Evolutionary conservation across 2,797 vertebrate genomes (phyloP), one percentile per base, ranked within the genome.

Genomic region (Arnoldichthys spilopterus): DNA sequence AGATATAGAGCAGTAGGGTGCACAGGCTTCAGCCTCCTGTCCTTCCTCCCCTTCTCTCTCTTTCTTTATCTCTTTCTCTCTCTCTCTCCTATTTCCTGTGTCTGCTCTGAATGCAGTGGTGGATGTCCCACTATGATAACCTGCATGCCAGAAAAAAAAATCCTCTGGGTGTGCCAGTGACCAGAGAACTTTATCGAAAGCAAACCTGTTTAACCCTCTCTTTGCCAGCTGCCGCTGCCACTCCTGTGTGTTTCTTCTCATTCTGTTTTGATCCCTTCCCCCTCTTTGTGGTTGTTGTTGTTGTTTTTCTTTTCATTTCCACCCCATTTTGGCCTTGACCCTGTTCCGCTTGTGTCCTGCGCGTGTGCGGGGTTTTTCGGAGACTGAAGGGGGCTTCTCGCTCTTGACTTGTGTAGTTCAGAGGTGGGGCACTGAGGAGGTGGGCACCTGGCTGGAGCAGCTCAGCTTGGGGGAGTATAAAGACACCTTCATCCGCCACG

Each of bases 351-450:
- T 76, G 49, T 94, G 91, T 94, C 90, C 92, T 95, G 93, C 91
- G 86, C 91, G 90, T 92, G 91, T 91, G 93, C 92, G 91, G 93
- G 94, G 94, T 92, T 93, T 91, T 83, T 90, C 30, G 94, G 92
- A 93, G 94, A 95, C 95, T 95, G 95, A 94, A 87, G 86, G 94
- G 95, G 94, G 94, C 93, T 95, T 96, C 81, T 95, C 94, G 92
- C 95, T 96, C 94, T 96, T 95, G 94, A 96, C 95, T 95, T 95
- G 95, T 95, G 94, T 95, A 99, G 97, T 99, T 95, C 96, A 99
- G 92, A 96, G 97, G 90, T 99, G 98, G 98, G 97, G 98, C 93
- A 96, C 97, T 94, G 98, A 99, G 94, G 98, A 99, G 94, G 97
- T 99, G 94, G 97, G 96, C 92, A 85, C 95, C 94, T 99, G 98